These are phyloP conservation scores for Helleia helle DNA, from an alignment of 2,888 invertebrate species.

Conservation along the genomic window DNA sequence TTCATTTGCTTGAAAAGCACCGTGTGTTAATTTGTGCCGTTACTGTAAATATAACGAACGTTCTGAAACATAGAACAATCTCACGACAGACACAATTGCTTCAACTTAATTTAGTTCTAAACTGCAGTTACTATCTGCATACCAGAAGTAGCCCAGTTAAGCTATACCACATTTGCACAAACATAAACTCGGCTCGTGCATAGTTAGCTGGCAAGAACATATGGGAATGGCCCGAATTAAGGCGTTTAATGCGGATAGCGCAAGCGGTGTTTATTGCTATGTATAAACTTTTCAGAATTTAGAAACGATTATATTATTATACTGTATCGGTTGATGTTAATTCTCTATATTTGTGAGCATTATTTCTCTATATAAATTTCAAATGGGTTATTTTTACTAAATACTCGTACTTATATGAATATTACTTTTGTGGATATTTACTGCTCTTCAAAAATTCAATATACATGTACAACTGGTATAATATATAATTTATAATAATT, in stretches of 20 bases:
- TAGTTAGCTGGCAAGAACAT: conserved; percentile 6
- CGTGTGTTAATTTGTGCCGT: conserved; percentile 9
- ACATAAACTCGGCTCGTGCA: conserved; percentile 22
- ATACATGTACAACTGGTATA: too few relatives aligned
- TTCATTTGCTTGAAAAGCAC: conserved; percentile 11
- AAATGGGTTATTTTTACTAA: too few relatives aligned
- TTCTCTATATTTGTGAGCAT: too few relatives aligned
- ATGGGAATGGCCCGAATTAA: conserved; percentile 9
- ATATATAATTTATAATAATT: too few relatives aligned
- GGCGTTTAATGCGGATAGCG: conserved; percentile 8
- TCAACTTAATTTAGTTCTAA: conserved; percentile 37
- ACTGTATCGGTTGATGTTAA: too few relatives aligned
- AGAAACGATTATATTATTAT: background rate
- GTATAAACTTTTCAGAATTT: conserved; percentile 2
- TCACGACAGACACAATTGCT: conserved; percentile 27
- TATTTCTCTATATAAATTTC: too few relatives aligned
- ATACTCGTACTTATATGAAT: background rate
- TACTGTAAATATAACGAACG: conserved; percentile 17
- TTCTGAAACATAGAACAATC: conserved; percentile 16
- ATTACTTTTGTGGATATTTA: background rate
- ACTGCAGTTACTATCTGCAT: conserved; percentile 37
- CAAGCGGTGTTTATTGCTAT: background rate
- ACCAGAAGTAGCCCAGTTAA: conserved; percentile 29
- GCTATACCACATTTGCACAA: conserved; percentile 27
- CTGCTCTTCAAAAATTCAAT: too few relatives aligned